phyloP scores from a whole-genome alignment of 1,140 invertebrate genomes.

The Hyposmocoma kahamanoa region DNA sequence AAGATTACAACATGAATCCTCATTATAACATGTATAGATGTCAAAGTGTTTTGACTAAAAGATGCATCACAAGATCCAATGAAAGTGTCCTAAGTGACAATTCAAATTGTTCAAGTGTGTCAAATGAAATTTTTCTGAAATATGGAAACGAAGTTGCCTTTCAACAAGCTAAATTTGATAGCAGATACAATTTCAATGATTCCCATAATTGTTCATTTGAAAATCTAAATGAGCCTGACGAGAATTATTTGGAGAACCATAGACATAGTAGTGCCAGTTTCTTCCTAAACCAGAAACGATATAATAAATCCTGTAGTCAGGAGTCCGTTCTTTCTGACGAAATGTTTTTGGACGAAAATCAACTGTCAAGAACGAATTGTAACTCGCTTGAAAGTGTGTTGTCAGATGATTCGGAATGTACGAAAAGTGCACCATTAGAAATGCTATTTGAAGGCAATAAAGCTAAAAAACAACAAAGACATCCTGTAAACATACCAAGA shows the following conservation, averaged over 20 bases:
- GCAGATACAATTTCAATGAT: constrained; percentile 63
- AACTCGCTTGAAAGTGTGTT: constrained; percentile 86
- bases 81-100: constrained; percentile 70
- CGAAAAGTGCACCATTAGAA: constrained; percentile 84
- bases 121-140: constrained; percentile 71
- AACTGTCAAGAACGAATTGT: constrained; percentile 76
- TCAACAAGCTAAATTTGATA: constrained; percentile 61
- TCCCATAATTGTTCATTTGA: constrained; percentile 69
- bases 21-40: constrained; percentile 62
- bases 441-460: constrained; percentile 76
- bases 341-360: constrained; percentile 75
- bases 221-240: constrained; percentile 63
- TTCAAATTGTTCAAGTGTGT: constrained; percentile 70
- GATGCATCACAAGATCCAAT: constrained; percentile 67
- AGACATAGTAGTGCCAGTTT: constrained; percentile 78
- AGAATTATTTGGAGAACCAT: constrained; percentile 65
- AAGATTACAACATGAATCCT: constrained; percentile 37
- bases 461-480: constrained; percentile 42
- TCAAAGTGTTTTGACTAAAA: constrained; percentile 66
- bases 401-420: constrained; percentile 85
- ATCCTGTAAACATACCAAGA: constrained; percentile 43
- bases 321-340: constrained; percentile 85
- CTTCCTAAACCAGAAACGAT: constrained; percentile 77
- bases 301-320: constrained; percentile 77
- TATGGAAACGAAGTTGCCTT: constrained; percentile 70